phyloP scores from a whole-genome alignment of 2,888 invertebrate species.

The Eucera pruinosa region DNA sequence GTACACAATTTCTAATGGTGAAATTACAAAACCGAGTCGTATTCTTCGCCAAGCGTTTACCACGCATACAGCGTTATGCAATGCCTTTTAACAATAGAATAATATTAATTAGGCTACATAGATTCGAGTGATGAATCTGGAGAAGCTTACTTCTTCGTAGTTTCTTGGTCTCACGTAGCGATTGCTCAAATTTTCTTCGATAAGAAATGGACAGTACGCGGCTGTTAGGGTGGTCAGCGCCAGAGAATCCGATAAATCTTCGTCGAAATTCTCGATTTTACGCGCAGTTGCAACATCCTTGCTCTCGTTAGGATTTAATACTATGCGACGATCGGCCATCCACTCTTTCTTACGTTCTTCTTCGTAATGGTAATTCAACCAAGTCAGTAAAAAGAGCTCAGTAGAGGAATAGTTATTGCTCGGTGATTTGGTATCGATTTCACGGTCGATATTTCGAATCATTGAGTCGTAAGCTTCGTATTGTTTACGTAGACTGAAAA shows the following conservation, averaged over 20 bases:
- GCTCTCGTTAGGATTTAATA: constrained; percentile 54
- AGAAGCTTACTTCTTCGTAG: constrained; percentile 80
- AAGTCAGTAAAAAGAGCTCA: constrained; percentile 82
- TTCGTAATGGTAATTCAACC: constrained; percentile 83
- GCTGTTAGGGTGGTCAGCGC: constrained; percentile 86
- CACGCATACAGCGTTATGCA: constrained; percentile 87
- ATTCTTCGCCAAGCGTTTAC: constrained; percentile 86
- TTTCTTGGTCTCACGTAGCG: constrained; percentile 84
- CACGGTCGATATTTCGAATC: neutral
- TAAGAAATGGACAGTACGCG: constrained; percentile 87
- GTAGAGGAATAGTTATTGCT: neutral
- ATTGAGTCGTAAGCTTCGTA: constrained; percentile 20
- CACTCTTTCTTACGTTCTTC: constrained; percentile 83
- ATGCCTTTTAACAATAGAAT: constrained; percentile 70
- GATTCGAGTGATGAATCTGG: no score
- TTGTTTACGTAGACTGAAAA: constrained; percentile 31
- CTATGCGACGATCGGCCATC: constrained; percentile 81
- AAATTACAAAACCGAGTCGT: constrained; percentile 86
- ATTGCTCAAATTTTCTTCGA: constrained; percentile 84
- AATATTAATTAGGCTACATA: neutral
- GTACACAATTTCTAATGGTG: constrained; percentile 85
- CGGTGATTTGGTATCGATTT: neutral
- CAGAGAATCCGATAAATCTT: constrained; percentile 86
- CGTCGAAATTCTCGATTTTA: constrained; percentile 83
- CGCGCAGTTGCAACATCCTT: constrained; percentile 50